Evolutionary conservation across 2,888 invertebrate genomes (phyloP).

Genomic region (Craniophora ligustri): DNA sequence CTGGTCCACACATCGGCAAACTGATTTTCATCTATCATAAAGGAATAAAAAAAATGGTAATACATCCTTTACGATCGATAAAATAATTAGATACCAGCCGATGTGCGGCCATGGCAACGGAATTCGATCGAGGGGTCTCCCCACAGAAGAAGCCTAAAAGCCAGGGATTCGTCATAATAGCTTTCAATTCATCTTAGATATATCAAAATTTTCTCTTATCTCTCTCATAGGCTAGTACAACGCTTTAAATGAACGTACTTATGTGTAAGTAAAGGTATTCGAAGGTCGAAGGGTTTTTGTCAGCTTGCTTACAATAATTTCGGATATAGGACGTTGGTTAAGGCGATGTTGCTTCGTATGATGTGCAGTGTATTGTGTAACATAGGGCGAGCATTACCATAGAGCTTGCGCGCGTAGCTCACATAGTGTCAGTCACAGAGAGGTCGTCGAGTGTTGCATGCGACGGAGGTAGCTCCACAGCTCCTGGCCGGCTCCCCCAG

Average conservation of each 20-base stretch:
- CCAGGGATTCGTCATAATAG: conserved; percentile 69
- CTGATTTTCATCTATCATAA: conserved; percentile 11
- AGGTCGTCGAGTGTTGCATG: conserved; percentile 64
- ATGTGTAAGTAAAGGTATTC: conserved; percentile 38
- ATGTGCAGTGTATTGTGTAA: conserved; percentile 66
- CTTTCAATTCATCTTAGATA: conserved; percentile 64
- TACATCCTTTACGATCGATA: conserved; percentile 15
- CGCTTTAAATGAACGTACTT: conserved; percentile 50
- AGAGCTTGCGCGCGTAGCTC: conserved; percentile 79
- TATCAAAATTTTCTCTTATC: conserved; percentile 41
- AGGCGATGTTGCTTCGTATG: conserved; percentile 78
- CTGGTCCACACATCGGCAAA: conserved; percentile 31
- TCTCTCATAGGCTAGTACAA: conserved; percentile 59
- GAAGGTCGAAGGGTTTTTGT: conserved; percentile 43
- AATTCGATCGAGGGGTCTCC: conserved; percentile 60
- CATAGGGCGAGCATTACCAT: conserved; percentile 61
- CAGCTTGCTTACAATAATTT: conserved; percentile 62
- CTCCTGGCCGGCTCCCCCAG: conserved; percentile 47
- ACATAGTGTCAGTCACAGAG: conserved; percentile 79
- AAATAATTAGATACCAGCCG: conserved; percentile 1
- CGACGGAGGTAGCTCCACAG: conserved; percentile 47
- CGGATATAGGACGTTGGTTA: conserved; percentile 65
- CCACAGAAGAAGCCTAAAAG: conserved; percentile 50
- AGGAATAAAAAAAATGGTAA: conserved; percentile 2
- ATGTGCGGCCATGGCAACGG: conserved; percentile 38